phyloP scores from a whole-genome alignment of 2,113 vertebrate species.

The Platanista minor region DNA sequence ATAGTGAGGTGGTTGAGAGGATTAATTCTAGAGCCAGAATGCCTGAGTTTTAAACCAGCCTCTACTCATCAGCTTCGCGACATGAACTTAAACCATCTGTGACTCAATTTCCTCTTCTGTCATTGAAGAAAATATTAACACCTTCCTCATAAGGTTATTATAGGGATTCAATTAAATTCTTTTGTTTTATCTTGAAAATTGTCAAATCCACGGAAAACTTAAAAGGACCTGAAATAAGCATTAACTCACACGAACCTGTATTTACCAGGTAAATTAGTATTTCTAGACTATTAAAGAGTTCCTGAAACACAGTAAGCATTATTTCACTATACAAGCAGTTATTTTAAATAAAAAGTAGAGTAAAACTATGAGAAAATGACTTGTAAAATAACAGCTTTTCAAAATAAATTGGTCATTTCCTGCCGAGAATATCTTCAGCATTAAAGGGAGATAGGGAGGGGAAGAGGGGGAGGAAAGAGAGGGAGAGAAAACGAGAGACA shows the following conservation, averaged over 20 bases:
- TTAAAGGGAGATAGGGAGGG: background rate
- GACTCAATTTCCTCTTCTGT: background rate
- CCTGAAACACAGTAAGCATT: background rate
- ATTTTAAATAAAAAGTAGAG: conserved; percentile 18
- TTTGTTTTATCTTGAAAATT: conserved; percentile 16
- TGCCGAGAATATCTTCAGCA: background rate
- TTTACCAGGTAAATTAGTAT: background rate
- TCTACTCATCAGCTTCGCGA: background rate
- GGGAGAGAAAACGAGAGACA: background rate
- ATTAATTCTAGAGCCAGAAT: background rate
- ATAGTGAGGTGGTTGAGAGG: background rate
- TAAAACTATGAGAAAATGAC: conserved; percentile 15
- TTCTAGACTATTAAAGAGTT: background rate
- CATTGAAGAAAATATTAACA: background rate
- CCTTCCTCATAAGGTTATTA: background rate
- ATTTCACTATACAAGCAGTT: background rate
- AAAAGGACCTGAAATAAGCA: background rate
- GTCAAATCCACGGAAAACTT: conserved; percentile 11
- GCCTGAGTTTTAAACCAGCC: background rate
- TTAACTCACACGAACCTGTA: background rate
- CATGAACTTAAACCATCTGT: background rate
- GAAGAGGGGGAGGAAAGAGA: no score
- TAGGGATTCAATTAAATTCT: background rate
- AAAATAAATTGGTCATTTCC: conserved; percentile 7
- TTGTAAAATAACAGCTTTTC: background rate